Base-by-base conservation (phyloP, 2,797 vertebrate species). In the Epinephelus coioides region DNA sequence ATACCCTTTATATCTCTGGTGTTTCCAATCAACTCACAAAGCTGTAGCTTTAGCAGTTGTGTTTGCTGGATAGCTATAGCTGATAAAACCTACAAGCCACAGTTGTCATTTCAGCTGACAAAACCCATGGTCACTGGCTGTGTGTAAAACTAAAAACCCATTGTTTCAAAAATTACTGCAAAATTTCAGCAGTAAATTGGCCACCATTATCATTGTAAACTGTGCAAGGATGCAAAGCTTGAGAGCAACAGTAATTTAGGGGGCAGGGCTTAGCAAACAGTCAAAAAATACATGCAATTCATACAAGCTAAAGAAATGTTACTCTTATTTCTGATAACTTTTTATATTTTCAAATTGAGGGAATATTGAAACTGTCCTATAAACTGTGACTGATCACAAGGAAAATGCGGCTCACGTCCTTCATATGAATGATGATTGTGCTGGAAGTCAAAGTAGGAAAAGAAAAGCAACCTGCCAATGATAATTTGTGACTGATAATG, bases 401-500 rank as follows among this genome's bases (percentile, higher is more conserved):
- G 19, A 54, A 51, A 60, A 56, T 47, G 19, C n/a, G 25, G 15
- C 46, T 56, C 40, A 34, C 38, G 40, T 68, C 8, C 27, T 23
- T 23, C 1, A 14, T 34, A 34, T 1, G 30, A 34, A 34, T 34
- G 30, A 6, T 34, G 30, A 34, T 34, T 34, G 30, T 27, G 25
- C 25, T 27, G 25, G 50, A 51, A 62, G n/a, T 61, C 46, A 55
- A 56, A 27, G 21, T 4, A 19, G 19, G 30, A 38, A 51, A 64
- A 47, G 54, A 40, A 21, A 19, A 53, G 21, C 12, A 19, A 19
- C 14, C 18, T 49, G 55, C 18, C 3, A 11, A 43, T 46, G 25
- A 44, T 60, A 3, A 27, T 76, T 43, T 60, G n/a, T 66, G 25
- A 25, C 23, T 62, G 50, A 51, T 18, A 50, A 60, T 57, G 14